Conservation (phyloP, 1,140 invertebrate species). For the Campoletis sonorensis region DNA sequence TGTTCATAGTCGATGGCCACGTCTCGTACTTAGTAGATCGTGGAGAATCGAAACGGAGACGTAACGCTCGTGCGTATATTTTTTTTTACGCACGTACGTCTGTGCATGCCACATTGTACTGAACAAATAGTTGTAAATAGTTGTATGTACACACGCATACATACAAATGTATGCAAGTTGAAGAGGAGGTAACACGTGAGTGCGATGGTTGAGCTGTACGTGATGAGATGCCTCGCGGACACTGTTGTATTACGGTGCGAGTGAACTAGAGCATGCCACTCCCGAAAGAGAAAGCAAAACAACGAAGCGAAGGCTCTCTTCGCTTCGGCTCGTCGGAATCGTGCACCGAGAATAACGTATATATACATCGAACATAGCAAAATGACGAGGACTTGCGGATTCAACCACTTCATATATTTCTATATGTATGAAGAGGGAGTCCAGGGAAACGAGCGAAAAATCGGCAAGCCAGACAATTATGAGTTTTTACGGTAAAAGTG, state of each 20-base stretch:
- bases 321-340: conserved; percentile 54
- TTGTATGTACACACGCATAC: conserved; percentile 4
- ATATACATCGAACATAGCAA: conserved; percentile 2
- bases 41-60: conserved; percentile 54
- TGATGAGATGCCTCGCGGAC: conserved; percentile 46
- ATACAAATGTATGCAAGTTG: not conserved
- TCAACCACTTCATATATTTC: conserved; percentile 48
- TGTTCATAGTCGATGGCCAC: conserved; percentile 40
- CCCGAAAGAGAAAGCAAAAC: conserved; percentile 77
- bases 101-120: too few species aligned
- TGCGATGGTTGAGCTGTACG: conserved; percentile 28
- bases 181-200: conserved; percentile 28
- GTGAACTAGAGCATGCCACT: conserved; percentile 76
- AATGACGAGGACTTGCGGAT: conserved; percentile 47
- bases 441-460: conserved; percentile 58
- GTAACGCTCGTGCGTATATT: conserved; percentile 43
- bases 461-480: conserved; percentile 46
- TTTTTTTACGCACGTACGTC: conserved; percentile 24
- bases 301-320: conserved; percentile 66
- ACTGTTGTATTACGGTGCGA: conserved; percentile 53
- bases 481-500: conserved; percentile 69
- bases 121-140: too few species aligned
- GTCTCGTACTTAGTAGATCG: conserved; percentile 59
- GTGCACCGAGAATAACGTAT: conserved; percentile 30
- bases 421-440: conserved; percentile 29